Conservation (phyloP, 2,797 vertebrate genomes). For the Aphelocoma californica region DNA sequence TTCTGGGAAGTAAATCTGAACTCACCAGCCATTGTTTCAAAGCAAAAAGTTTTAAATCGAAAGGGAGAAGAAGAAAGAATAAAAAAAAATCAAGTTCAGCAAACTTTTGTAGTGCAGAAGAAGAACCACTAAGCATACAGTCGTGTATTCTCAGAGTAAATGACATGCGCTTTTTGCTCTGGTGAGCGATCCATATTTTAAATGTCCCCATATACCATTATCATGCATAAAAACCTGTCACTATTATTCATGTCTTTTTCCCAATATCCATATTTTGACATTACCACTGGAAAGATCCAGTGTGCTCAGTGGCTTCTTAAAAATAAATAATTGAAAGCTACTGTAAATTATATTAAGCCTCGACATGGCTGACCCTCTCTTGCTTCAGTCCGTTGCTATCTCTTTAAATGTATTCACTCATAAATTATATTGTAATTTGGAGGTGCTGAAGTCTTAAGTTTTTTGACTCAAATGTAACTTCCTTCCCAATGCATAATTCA, state of each 20-base stretch:
- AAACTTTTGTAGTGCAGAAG: neutral
- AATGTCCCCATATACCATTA: slow-evolving; percentile 66
- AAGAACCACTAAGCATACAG: neutral
- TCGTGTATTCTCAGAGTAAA: slow-evolving; percentile 13
- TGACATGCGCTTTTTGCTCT: slow-evolving; percentile 22
- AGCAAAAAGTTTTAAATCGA: neutral
- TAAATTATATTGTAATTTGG: slow-evolving; percentile 81
- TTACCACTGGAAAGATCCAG: slow-evolving; percentile 75
- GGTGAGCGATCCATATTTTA: slow-evolving; percentile 53
- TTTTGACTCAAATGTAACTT: slow-evolving; percentile 77
- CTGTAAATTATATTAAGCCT: slow-evolving; percentile 74
- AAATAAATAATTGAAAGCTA: slow-evolving; percentile 79
- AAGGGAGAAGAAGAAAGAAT: neutral
- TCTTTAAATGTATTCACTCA: slow-evolving; percentile 77
- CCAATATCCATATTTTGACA: slow-evolving; percentile 77
- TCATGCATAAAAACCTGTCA: slow-evolving; percentile 74
- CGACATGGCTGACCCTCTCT: slow-evolving; percentile 64
- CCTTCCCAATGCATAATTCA: slow-evolving; percentile 80
- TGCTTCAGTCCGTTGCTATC: slow-evolving; percentile 70
- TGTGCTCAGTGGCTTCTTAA: slow-evolving; percentile 74
- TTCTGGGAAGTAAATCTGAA: neutral
- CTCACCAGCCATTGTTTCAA: neutral
- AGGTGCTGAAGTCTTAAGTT: slow-evolving; percentile 80
- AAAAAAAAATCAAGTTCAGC: neutral
- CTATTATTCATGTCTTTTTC: slow-evolving; percentile 76